Base-by-base conservation (phyloP, 2,113 vertebrate genomes). In the Poecilia latipinna region DNA sequence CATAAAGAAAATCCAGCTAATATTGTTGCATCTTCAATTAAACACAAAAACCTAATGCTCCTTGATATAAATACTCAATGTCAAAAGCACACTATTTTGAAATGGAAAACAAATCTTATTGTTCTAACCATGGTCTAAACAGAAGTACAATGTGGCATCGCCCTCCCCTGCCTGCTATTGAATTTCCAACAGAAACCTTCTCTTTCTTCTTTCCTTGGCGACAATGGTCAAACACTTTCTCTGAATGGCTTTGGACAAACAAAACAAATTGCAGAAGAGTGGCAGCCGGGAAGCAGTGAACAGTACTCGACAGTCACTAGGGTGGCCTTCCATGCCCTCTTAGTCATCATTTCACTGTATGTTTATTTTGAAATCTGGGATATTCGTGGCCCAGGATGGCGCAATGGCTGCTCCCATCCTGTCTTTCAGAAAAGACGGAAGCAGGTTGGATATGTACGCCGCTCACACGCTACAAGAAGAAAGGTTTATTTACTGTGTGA, bases 321-420 rank as follows among this genome's bases (percentile, higher is more conserved):
- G 51, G 64, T 81, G 75, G 72, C 72, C 79, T 54, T 76, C 26
- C 3, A 44, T 37, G 24, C 69, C 75, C 42, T 65, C 66, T 72
- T 65, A 76, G 62, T 76, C 75, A 65, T 62, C 62, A 65, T 70
- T 65, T 64, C 63, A 66, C 65, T 72, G 37, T 66, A 51, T 70
- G 75, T 80, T 85, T 89, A 88, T 91, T 90, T 82, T 81, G 61
- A 91, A 88, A 70, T 79, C 77, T 85, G 89, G 72, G 80, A 91
- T 79, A 91, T 91, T 90, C 61, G 0, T 26, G 74, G 80, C 19
- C 85, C 82, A 65, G 83, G 83, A 87, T 72, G 65, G 80, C 73
- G 86, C 85, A 88, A 74, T 35, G 69, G 77, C 86, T 90, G 82
- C 90, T 93, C 92, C 90, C 91, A 93, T 94, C 93, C 93, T 94